These are phyloP conservation scores for Laticauda laticaudata DNA, from an alignment of 2,113 vertebrate genomes.

Conservation along the genomic window DNA sequence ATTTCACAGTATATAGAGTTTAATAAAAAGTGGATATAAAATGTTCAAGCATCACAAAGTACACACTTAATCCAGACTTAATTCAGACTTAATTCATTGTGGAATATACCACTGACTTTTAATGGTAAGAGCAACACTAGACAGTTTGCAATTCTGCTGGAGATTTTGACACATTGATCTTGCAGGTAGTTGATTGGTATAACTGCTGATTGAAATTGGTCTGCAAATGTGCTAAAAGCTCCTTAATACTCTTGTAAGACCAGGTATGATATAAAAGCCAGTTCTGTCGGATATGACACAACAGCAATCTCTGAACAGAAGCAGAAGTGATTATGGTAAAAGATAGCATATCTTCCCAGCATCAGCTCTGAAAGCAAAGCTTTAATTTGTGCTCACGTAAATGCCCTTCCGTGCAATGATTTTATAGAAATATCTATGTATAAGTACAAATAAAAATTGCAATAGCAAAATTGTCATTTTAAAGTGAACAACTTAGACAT, in stretches of 20 bases:
- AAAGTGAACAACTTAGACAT: background rate
- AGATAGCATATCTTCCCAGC: background rate
- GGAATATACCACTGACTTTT: background rate
- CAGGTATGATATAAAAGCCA: background rate
- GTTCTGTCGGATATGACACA: background rate
- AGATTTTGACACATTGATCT: background rate
- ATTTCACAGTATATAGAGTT: background rate
- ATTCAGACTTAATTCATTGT: background rate
- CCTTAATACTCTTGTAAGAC: background rate
- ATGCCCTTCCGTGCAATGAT: background rate
- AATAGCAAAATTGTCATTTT: background rate
- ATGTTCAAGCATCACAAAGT: background rate
- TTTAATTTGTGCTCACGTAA: background rate
- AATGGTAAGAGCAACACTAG: background rate
- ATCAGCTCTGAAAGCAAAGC: background rate
- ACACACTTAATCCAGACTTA: background rate
- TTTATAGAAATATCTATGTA: background rate
- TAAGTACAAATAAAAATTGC: background rate
- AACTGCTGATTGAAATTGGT: background rate
- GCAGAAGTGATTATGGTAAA: background rate
- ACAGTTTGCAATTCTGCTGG: background rate
- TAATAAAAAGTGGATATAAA: background rate
- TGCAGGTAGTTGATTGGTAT: background rate
- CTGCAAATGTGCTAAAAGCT: background rate
- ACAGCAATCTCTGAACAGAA: background rate